Base-by-base conservation (phyloP, 2,797 vertebrate genomes). In the Rhabdomys pumilio region DNA sequence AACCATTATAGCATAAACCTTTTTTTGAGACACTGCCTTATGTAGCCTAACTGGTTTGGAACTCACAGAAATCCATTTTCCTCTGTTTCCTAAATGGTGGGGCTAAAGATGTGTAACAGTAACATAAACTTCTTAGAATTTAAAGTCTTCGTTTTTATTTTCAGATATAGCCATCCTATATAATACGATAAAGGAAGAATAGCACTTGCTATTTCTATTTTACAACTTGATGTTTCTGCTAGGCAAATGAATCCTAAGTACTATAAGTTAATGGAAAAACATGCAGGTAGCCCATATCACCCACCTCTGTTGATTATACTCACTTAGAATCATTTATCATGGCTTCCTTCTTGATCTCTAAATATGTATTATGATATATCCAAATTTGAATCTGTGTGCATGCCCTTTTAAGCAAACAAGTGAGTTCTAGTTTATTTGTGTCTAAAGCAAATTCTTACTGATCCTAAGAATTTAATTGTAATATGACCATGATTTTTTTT, bases 401-500 rank as follows among this genome's bases (percentile, higher is more conserved):
- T 95, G 1, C 44, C 31, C 63, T 90, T 76, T 93, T 91, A 76
- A 88, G 34, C 31, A 85, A 88, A 81, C 55, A 93, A 53, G 31
- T 65, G 72, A 75, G 6, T 93, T 96, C 41, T 88, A 89, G 47
- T 63, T 29, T 82, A 90, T 87, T 61, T 96, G 76, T 89, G 50
- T 80, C 22, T 92, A 75, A 92, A 77, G 57, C 31, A 91, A 89
- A 94, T 89, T 94, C 26, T 57, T 83, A 41, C 29, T 91, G 44
- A 88, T 94, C n/a, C 22, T 93, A 89, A 89, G 57, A 94, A 96
- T 55, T 91, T 34, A n/a, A 77, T 81, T 96, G 69, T 86, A 96
- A 87, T 82, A 69, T 75, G 81, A 91, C 90, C 85, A 44, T 90
- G 12, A 75, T 79, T 95, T 86, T 86, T 65, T 79, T 92, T 84